Percentiles rank a stretch among this genome's conserved stretches.
phyloP scores from a whole-genome alignment of 2,797 vertebrate genomes.

The Gambelia wislizenii region DNA sequence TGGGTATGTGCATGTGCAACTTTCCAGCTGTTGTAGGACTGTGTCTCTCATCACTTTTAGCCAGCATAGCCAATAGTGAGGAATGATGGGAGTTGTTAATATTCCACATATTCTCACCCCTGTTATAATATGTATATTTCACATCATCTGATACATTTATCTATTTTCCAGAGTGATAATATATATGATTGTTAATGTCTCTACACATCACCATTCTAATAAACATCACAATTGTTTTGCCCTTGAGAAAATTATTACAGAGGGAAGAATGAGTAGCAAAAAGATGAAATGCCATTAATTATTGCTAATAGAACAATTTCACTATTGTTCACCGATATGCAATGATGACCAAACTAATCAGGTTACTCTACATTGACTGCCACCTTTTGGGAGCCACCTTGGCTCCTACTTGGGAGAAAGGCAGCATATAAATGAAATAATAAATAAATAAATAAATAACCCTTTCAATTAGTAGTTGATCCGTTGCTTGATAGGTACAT shows the following conservation, averaged over 20 bases:
- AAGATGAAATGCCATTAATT: not conserved
- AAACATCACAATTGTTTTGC: not conserved
- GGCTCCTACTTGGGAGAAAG: no score
- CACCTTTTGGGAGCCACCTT: no score
- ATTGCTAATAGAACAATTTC: constrained; percentile 35
- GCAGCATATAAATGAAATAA: no score
- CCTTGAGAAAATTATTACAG: not conserved
- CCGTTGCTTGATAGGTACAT: constrained; percentile 3
- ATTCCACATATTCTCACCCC: not conserved
- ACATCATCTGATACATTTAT: not conserved
- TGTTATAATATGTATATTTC: not conserved
- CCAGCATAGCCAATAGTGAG: not conserved
- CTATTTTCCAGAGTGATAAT: not conserved
- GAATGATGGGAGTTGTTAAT: not conserved
- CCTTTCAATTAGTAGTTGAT: constrained; percentile 28
- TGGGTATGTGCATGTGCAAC: no score
- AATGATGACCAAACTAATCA: not conserved
- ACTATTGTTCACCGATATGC: not conserved
- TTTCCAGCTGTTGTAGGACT: not conserved
- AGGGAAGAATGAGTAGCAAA: not conserved
- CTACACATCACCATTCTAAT: not conserved
- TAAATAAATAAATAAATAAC: no score
- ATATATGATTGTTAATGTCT: not conserved
- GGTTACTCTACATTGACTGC: not conserved
- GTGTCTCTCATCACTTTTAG: not conserved